Evolutionary conservation across 2,113 vertebrate genomes (phyloP), one percentile per base, ranked within the genome.

Genomic region (Chelonoidis abingdonii): DNA sequence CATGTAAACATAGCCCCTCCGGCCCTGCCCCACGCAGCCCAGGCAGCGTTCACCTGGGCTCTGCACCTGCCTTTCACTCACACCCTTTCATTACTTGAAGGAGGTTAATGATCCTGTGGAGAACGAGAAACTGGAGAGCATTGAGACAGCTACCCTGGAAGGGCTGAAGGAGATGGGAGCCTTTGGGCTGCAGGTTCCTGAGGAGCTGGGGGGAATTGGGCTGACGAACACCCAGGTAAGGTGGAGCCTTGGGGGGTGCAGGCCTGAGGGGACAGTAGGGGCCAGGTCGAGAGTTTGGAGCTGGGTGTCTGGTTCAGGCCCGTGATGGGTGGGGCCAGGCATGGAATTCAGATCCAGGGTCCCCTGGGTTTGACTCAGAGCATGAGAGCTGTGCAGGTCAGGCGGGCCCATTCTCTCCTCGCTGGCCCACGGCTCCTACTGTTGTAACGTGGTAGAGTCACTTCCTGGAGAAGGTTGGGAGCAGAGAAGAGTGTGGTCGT

Each of bases 141-240:
- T 99, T 54, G 99, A 99, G 82, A 98, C 99, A 21, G 89, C 94
- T 54, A 99, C 99, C 41, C 96, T 99, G 98, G 89, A 98, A 83
- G 99, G 99, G 12, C 98, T 99, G 92, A 99, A 99, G 95, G 99
- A 99, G 89, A 98, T 99, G 97, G 99, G 99, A 24, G 99, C 99
- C 38, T 99, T 99, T 80, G 99, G 99, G 27, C 98, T 99, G 86
- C 99, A 99, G 97, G 98, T 99, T 80, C 99, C 99, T 3, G 97
- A 95, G 53, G 98, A 99, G 35, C 97, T 99, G 52, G 98, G 99
- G 0, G 99, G 99, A 1, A 93, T 99, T 4, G 99, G 99, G 22
- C 99, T 99, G 89, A 97, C 97, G 62, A 99, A 99, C 97, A 99
- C 99, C 6, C 99, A 99, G 99, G 99, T 99, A 72, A 97, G 90